These are phyloP conservation scores for Chymomyza procnemis DNA, from an alignment of 2,888 invertebrate species.

Conservation along the genomic window DNA sequence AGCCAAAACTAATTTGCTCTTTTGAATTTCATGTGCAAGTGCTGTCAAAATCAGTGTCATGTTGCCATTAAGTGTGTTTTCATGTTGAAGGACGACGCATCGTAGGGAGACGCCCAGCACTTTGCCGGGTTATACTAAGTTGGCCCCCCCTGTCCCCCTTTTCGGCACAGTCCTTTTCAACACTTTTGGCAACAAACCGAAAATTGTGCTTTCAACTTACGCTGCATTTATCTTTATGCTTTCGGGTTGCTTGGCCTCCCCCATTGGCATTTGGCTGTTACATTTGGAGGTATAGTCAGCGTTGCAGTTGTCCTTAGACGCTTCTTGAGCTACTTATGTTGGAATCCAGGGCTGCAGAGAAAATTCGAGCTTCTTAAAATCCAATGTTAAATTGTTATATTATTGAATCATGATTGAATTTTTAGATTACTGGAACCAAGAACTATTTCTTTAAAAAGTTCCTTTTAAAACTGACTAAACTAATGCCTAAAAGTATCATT, in stretches of 20 bases:
- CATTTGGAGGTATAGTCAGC: neutral
- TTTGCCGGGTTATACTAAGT: conserved; percentile 22
- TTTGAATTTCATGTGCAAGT: conserved; percentile 7
- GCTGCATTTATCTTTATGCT: conserved; percentile 49
- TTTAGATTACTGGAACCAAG: too few relatives aligned
- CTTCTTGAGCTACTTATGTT: conserved; percentile 21
- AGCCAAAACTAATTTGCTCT: neutral
- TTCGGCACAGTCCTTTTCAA: conserved; percentile 27
- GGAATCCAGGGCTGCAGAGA: too few relatives aligned
- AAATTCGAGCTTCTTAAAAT: too few relatives aligned
- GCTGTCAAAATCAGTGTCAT: conserved; percentile 47
- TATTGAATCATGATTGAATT: too few relatives aligned
- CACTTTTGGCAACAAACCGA: conserved; percentile 23
- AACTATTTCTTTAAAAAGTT: too few relatives aligned
- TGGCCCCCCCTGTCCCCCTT: too few relatives aligned
- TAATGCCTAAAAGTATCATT: too few relatives aligned
- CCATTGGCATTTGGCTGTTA: neutral
- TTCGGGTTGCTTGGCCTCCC: conserved; percentile 12
- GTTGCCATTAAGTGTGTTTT: conserved; percentile 32
- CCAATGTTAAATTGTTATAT: too few relatives aligned
- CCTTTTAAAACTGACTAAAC: too few relatives aligned
- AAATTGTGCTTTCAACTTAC: conserved; percentile 26
- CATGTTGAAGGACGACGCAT: conserved; percentile 1
- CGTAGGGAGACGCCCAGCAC: neutral
- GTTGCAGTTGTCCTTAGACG: conserved; percentile 2